Evolutionary conservation across 2,888 invertebrate genomes (phyloP).

Genomic region (Sphaerophoria taeniata): DNA sequence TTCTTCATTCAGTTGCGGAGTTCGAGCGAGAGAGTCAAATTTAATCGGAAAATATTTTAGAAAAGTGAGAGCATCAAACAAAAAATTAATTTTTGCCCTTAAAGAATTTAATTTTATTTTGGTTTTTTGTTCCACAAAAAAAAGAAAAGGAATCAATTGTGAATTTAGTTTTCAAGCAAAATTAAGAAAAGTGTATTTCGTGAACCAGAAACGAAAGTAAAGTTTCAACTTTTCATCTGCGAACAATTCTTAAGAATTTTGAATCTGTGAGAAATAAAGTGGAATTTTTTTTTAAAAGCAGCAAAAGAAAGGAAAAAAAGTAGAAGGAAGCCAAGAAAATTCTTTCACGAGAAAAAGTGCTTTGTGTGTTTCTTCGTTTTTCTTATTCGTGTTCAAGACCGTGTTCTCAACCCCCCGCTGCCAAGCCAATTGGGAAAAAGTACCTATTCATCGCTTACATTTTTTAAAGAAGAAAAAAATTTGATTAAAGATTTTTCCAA

Average conservation of each 20-base stretch:
- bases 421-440: constrained; percentile 39
- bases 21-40: constrained; percentile 68
- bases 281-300: constrained; percentile 26
- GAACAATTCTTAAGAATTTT: constrained; percentile 2
- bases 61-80: constrained; percentile 53
- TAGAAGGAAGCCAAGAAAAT: constrained; percentile 66
- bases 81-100: constrained; percentile 29
- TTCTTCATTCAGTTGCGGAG: constrained; percentile 68
- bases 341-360: constrained; percentile 58
- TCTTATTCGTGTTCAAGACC: constrained; percentile 16
- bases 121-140: constrained; percentile 57
- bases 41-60: constrained; percentile 66
- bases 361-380: constrained; percentile 54
- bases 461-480: background rate
- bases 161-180: background rate
- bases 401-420: constrained; percentile 48
- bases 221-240: background rate
- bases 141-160: background rate
- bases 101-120: constrained; percentile 50
- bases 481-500: background rate
- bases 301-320: constrained; percentile 1
- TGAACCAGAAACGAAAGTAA: background rate
- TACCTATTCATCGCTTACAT: constrained; percentile 4
- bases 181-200: background rate
- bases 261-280: constrained; percentile 23